These are phyloP conservation scores for Limnephilus auricula DNA, from an alignment of 2,888 invertebrate species.

Conservation along the genomic window DNA sequence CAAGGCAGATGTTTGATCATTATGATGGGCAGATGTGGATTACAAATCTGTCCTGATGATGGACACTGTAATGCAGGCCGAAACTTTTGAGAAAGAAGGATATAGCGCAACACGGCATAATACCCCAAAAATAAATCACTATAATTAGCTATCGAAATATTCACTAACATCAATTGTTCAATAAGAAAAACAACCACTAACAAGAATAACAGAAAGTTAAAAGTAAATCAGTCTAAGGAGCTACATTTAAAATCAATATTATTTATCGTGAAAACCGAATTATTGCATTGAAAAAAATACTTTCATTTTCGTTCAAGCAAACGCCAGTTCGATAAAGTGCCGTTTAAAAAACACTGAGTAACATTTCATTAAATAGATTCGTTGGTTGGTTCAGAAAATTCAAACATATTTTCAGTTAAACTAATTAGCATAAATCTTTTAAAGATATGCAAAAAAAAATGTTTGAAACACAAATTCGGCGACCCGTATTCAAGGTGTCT, in stretches of 20 bases:
- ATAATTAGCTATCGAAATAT: neutral
- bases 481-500: neutral
- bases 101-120: too few relatives aligned
- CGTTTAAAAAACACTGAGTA: neutral
- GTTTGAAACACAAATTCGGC: conserved; percentile 7
- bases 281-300: neutral
- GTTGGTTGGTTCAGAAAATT: neutral
- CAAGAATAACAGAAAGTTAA: neutral
- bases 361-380: neutral
- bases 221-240: neutral
- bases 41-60: too few relatives aligned
- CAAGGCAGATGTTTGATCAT: too few relatives aligned
- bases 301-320: conserved; percentile 5
- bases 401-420: neutral
- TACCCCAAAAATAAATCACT: neutral
- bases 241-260: neutral
- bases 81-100: too few relatives aligned
- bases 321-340: neutral
- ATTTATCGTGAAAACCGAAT: neutral
- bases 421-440: neutral
- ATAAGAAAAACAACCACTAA: neutral
- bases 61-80: too few relatives aligned
- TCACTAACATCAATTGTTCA: neutral
- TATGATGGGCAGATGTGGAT: too few relatives aligned
- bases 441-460: neutral